Base-by-base conservation (phyloP, 1,140 invertebrate species). In the Microplitis demolitor region DNA sequence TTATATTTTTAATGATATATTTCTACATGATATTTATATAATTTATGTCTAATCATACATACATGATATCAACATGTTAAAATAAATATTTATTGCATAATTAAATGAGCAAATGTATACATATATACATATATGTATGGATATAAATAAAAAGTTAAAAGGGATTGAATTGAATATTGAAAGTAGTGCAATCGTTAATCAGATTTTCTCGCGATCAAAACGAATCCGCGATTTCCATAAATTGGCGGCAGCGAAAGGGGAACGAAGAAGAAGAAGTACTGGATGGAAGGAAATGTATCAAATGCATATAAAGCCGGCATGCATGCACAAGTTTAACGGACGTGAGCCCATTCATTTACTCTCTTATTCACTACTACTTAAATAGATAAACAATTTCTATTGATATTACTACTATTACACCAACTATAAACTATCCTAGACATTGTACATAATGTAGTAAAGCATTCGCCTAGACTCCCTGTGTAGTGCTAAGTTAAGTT, bases 211-310 rank as follows among this genome's bases (percentile, higher is more conserved):
- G 66, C 56, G 69, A 64, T 64, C 35, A 60, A 54, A 67, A 69
- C 63, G 61, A 73, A 68, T 71, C 64, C 60, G 50, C 37, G 35
- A 61, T 69, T 77, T 77, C 72, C 66, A 75, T 67, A 69, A 75
- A 77, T 72, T 72, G 72, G 71, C 58, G 72, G 71, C 58, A 71
- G 71, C 68, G 76, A 77, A 77, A 75, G 67, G 60, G 73, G 66
- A 56, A 63, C n/a, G 45, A 62, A 58, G 16, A 24, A 58, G 14
- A 58, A 24, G 54, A 67, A 71, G 63, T 50, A 58, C 39, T 51
- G 58, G 62, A 2, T 53, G 13, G 11, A 66, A 62, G 69, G 62
- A 45, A 53, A 11, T 11, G 33, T 66, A 67, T 69, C 56, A 58
- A 58, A 58, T 16, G 56, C 56, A 58, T 31, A 24, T 24, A 16